Evolutionary conservation across 2,888 invertebrate species (phyloP).

Genomic region (Xylota segnis): DNA sequence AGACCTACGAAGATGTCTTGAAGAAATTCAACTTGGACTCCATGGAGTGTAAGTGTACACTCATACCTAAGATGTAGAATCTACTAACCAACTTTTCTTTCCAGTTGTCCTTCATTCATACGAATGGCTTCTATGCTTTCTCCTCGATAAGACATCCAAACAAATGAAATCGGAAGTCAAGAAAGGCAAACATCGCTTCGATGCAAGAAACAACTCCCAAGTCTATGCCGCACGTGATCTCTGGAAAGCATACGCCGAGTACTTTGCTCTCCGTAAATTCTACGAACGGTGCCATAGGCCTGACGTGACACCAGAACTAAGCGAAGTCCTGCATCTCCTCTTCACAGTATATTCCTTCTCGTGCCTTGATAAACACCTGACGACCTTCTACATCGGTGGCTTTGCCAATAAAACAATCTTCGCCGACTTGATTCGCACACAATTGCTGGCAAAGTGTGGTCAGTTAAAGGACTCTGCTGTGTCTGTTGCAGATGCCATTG

Average conservation of each 20-base stretch:
- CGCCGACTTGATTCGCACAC: slow-evolving; percentile 87
- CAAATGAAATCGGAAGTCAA: slow-evolving; percentile 86
- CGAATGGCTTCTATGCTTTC: slow-evolving; percentile 93
- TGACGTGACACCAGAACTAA: slow-evolving; percentile 81
- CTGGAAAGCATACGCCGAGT: slow-evolving; percentile 92
- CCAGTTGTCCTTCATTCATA: slow-evolving; percentile 90
- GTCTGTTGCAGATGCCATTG: slow-evolving; percentile 92
- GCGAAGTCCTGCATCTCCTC: slow-evolving; percentile 85
- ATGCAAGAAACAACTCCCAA: slow-evolving; percentile 92
- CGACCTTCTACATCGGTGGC: slow-evolving; percentile 88
- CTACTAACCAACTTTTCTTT: slow-evolving; percentile 79
- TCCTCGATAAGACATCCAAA: slow-evolving; percentile 89
- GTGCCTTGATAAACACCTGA: slow-evolving; percentile 89
- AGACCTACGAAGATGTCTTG: slow-evolving; percentile 77
- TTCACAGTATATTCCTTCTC: slow-evolving; percentile 86
- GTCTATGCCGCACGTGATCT: slow-evolving; percentile 91
- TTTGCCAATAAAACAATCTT: slow-evolving; percentile 86
- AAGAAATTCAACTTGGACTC: slow-evolving; percentile 77
- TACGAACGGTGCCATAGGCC: slow-evolving; percentile 81
- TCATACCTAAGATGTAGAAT: too few relatives aligned
- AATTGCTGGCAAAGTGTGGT: slow-evolving; percentile 88
- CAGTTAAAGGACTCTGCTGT: slow-evolving; percentile 91
- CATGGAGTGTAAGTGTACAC: slow-evolving; percentile 81
- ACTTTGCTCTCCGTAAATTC: slow-evolving; percentile 85
- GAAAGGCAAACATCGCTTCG: slow-evolving; percentile 88